phyloP scores from a whole-genome alignment of 2,888 invertebrate genomes.

The Scaptomyza flava region DNA sequence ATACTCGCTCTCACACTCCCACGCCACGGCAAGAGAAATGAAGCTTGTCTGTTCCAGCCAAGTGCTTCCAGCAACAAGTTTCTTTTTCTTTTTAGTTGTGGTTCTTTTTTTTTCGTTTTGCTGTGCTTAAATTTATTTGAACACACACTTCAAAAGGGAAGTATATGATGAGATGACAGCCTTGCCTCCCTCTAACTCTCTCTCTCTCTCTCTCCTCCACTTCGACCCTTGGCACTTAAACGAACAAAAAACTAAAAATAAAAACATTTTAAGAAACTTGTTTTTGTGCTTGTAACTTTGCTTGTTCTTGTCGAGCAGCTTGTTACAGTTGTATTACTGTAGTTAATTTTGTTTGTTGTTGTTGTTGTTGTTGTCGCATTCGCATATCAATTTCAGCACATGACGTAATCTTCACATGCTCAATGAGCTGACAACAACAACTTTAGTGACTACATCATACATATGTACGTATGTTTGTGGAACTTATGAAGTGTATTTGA shows the following conservation, averaged over 20 bases:
- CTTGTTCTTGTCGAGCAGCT: constrained; percentile 40
- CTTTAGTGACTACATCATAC: constrained; percentile 28
- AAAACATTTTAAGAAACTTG: constrained; percentile 45
- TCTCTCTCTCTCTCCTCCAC: background rate
- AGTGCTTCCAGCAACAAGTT: constrained; percentile 38
- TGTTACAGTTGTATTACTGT: constrained; percentile 40
- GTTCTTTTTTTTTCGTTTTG: constrained; percentile 4
- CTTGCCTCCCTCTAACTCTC: background rate
- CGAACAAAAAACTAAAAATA: constrained; percentile 9
- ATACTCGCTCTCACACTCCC: constrained; percentile 3
- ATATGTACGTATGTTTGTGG: background rate
- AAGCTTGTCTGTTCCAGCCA: constrained; percentile 2
- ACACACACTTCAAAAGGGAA: constrained; percentile 39
- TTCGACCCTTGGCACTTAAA: constrained; percentile 14
- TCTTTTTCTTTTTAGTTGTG: constrained; percentile 4
- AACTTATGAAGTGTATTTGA: constrained; percentile 53
- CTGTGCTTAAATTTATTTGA: constrained; percentile 20
- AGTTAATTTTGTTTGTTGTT: constrained; percentile 38
- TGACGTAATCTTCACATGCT: constrained; percentile 77
- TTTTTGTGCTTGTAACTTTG: constrained; percentile 47
- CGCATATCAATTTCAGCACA: constrained; percentile 77
- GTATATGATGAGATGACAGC: constrained; percentile 43
- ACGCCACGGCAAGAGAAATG: constrained; percentile 1
- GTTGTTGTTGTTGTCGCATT: constrained; percentile 46
- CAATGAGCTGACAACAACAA: constrained; percentile 51